A percentile compares a stretch with the other conserved stretches of the same genome.
These are phyloP conservation scores for Rotaria macrura DNA, from an alignment of 2,888 invertebrate species.

Conservation along the genomic window DNA sequence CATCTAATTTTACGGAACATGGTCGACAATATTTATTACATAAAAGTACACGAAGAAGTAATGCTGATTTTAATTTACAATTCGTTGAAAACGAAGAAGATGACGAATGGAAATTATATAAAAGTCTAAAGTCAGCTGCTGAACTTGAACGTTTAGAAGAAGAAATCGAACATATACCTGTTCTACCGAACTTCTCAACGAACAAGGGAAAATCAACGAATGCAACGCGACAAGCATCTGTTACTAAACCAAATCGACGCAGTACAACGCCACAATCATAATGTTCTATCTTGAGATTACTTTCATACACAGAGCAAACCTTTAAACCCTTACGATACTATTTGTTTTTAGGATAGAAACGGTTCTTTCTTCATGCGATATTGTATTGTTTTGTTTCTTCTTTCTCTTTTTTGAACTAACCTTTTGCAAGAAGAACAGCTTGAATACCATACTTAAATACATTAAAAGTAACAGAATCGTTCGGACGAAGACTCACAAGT, in stretches of 20 bases:
- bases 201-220: background rate
- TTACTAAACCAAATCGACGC: background rate
- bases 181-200: background rate
- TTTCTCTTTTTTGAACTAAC: background rate
- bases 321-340: too few relatives aligned
- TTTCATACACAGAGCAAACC: too few relatives aligned
- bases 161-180: conserved; percentile 4
- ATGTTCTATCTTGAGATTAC: too few relatives aligned
- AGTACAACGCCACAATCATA: background rate
- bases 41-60: conserved; percentile 2
- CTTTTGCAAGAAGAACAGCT: background rate
- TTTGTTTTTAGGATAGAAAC: too few relatives aligned
- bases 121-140: background rate
- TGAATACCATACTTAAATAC: conserved; percentile 10
- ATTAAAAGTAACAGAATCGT: background rate
- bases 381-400: too few relatives aligned
- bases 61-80: background rate
- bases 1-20: background rate
- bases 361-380: too few relatives aligned
- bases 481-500: background rate
- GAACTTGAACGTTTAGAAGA: conserved; percentile 5
- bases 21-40: background rate
- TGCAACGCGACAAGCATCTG: background rate
- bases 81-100: background rate
- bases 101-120: conserved; percentile 18